Conservation (phyloP, 1,140 invertebrate species). For the Vollenhovia emeryi region DNA sequence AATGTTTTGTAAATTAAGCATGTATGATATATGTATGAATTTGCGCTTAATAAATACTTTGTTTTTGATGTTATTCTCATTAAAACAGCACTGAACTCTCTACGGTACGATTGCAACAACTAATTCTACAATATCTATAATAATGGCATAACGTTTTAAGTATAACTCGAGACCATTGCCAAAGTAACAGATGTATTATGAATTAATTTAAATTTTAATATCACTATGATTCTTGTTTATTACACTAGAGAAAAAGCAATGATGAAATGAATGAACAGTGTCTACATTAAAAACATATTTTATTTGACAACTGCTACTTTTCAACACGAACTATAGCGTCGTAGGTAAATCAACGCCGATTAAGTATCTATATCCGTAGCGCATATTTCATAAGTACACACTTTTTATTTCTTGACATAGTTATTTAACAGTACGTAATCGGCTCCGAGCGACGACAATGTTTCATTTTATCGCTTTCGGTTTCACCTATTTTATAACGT, state of each 20-base stretch:
- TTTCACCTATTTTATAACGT: conserved; percentile 36
- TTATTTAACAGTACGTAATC: conserved; percentile 56
- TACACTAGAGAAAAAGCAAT: not conserved
- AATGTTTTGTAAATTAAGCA: conserved; percentile 67
- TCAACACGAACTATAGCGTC: conserved; percentile 69
- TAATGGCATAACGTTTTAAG: not conserved
- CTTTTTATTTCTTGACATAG: conserved; percentile 62
- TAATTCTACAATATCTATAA: not conserved
- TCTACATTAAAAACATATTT: conserved; percentile 78
- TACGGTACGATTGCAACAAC: not conserved
- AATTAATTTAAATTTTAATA: not conserved
- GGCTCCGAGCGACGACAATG: conserved; percentile 46
- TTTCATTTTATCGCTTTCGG: not conserved
- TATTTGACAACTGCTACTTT: conserved; percentile 72
- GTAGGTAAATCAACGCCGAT: conserved; percentile 59
- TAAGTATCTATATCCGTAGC: conserved; percentile 66
- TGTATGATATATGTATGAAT: conserved; percentile 65
- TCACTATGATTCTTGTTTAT: too few relatives aligned
- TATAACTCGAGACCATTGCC: not conserved
- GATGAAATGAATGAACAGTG: not conserved
- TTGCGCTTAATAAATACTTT: conserved; percentile 68
- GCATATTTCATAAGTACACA: conserved; percentile 74
- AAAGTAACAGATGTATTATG: not conserved
- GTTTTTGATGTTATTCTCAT: conserved; percentile 41
- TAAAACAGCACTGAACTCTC: too few relatives aligned